These are phyloP conservation scores for Mantis religiosa DNA, from an alignment of 2,888 invertebrate species.

Conservation along the genomic window DNA sequence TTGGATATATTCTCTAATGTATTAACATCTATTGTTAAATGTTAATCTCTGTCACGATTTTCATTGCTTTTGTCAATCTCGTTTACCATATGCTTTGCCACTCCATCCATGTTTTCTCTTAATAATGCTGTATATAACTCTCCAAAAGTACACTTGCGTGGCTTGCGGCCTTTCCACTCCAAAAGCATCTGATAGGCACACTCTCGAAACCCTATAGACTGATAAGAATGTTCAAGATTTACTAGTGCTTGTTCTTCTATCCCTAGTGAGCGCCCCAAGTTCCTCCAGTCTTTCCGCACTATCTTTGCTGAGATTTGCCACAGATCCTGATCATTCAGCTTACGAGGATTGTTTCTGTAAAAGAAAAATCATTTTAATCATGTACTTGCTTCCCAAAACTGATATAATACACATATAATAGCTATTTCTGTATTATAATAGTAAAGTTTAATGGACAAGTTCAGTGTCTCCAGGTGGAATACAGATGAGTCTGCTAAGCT, in stretches of 20 bases:
- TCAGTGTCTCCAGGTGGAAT: too few relatives aligned
- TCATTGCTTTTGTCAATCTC: not conserved
- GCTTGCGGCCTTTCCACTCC: conserved; percentile 35
- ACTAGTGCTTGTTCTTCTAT: conserved; percentile 34
- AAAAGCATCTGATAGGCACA: conserved; percentile 38
- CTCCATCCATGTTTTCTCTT: conserved; percentile 35
- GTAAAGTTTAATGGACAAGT: too few relatives aligned
- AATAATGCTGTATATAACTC: conserved; percentile 34
- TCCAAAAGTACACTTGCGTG: conserved; percentile 36
- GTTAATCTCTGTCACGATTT: not conserved
- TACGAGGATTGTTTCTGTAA: conserved; percentile 31
- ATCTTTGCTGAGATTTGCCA: conserved; percentile 35
- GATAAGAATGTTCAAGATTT: conserved; percentile 34
- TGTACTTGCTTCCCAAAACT: not conserved
- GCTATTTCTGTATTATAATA: too few relatives aligned
- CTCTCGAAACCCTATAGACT: conserved; percentile 35
- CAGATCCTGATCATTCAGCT: conserved; percentile 33
- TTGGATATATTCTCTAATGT: too few relatives aligned
- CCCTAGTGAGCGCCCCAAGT: conserved; percentile 34
- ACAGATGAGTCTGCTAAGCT: too few relatives aligned
- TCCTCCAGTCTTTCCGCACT: conserved; percentile 34
- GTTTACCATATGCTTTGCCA: conserved; percentile 33
- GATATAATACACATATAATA: too few relatives aligned
- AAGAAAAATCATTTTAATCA: not conserved
- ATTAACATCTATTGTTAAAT: too few relatives aligned